Base-by-base conservation (phyloP, 2,797 vertebrate genomes). In the Epinephelus coioides region DNA sequence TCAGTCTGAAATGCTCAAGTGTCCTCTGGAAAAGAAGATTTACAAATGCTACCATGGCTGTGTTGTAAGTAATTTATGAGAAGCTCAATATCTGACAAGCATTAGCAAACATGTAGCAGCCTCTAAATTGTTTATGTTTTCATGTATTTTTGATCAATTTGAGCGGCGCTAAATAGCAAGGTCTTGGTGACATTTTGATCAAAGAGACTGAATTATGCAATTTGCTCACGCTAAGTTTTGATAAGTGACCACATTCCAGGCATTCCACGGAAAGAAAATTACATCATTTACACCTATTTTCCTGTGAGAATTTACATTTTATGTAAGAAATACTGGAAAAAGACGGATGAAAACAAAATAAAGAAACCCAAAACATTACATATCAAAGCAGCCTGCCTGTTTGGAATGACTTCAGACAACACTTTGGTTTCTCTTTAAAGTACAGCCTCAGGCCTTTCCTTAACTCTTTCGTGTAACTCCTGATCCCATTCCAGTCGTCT, bases 351-450 rank as follows among this genome's bases (percentile, higher is more conserved):
- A 61, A 72, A 77, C 23, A 79, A 82, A 84, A 78, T 76, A 70
- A 81, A 81, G 12, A 78, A 59, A 80, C 43, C 73, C 25, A 59
- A 47, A 82, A 82, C 59, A 85, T 82, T 69, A 63, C 54, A 72
- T 82, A 87, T 92, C 79, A 89, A 89, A 91, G 84, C 53, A 53
- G 1, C 30, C 53, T 70, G 76, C 27, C 59, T 87, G 73, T 86
- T 86, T 91, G 88, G 84, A 90, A 73, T 71, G 43, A 83, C 78
- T 91, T 90, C 78, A 89, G 78, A 90, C 70, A 90, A 85, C 79
- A 79, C 83, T 57, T 73, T 82, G 79, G 69, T 82, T 84, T 78
- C 66, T 78, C 75, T 90, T 86, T 83, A 82, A 90, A 92, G 87
- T 59, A 80, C 53, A 77, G 83, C 88, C 86, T 59, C 76, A 3